Evolutionary conservation across 2,113 vertebrate genomes (phyloP).

Genomic region (Malaclemys terrapin): DNA sequence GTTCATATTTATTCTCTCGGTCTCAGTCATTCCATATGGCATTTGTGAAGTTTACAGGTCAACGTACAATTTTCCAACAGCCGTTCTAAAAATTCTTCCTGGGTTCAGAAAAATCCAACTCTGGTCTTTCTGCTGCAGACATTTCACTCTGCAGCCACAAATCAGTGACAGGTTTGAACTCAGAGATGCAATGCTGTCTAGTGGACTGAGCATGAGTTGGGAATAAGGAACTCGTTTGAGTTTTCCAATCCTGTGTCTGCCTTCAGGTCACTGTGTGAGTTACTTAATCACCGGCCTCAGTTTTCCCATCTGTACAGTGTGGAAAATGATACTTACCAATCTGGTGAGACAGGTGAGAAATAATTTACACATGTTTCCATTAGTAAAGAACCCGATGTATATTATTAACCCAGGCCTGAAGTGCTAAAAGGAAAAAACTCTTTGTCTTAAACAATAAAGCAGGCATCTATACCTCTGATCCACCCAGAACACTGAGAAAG

Average conservation of each 20-base stretch:
- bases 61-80: constrained; percentile 66
- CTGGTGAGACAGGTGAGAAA: constrained; percentile 55
- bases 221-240: constrained; percentile 28
- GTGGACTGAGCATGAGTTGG: constrained; percentile 46
- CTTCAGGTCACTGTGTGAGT: constrained; percentile 62
- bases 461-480: not conserved
- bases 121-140: constrained; percentile 51
- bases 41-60: constrained; percentile 75
- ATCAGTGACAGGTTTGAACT: constrained; percentile 8
- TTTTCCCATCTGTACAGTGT: constrained; percentile 61
- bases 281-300: constrained; percentile 51
- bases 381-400: constrained; percentile 5
- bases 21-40: constrained; percentile 73
- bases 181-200: constrained; percentile 41
- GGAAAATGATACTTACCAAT: constrained; percentile 62
- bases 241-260: constrained; percentile 37
- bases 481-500: not conserved
- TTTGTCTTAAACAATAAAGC: constrained; percentile 13
- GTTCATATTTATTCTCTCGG: constrained; percentile 74
- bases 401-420: constrained; percentile 34
- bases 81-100: constrained; percentile 61
- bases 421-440: not conserved
- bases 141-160: constrained; percentile 30
- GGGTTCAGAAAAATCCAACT: constrained; percentile 50
- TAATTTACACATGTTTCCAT: constrained; percentile 30